Evolutionary conservation across 2,888 invertebrate species (phyloP).

Genomic region (Brachyptera risi): DNA sequence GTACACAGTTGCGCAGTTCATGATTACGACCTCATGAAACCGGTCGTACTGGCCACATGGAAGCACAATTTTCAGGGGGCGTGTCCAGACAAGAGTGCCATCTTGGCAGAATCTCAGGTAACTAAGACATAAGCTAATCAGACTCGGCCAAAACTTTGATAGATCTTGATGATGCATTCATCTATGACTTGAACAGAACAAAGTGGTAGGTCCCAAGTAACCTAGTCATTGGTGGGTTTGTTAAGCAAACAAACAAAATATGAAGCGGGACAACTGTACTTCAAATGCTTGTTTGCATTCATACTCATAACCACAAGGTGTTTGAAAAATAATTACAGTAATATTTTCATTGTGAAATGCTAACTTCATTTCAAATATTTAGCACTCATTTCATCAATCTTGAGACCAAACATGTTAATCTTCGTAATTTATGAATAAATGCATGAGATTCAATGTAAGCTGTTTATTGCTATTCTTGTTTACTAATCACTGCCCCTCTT

Average conservation of each 20-base stretch:
- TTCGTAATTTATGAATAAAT: too few species aligned
- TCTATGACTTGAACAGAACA: not conserved
- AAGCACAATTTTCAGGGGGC: slow-evolving; percentile 87
- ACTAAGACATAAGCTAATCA: not conserved
- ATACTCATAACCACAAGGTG: too few species aligned
- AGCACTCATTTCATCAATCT: not conserved
- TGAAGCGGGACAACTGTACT: too few species aligned
- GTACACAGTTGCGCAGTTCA: slow-evolving; percentile 81
- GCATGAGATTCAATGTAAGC: too few species aligned
- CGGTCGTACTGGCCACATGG: slow-evolving; percentile 90
- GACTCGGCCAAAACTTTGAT: not conserved
- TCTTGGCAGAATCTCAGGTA: slow-evolving; percentile 81
- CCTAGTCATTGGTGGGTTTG: too few species aligned
- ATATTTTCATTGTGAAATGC: too few species aligned
- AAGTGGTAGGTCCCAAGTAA: not conserved
- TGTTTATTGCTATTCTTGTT: too few species aligned
- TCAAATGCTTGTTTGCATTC: too few species aligned
- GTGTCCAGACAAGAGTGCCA: slow-evolving; percentile 88
- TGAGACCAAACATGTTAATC: too few species aligned
- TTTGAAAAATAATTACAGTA: too few species aligned
- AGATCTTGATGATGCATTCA: too few species aligned
- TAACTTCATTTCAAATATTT: not conserved
- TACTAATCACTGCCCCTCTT: not conserved
- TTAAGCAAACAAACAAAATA: too few species aligned
- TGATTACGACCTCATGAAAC: slow-evolving; percentile 90